Conservation (phyloP, 2,888 invertebrate species). For the Lasius platythorax region DNA sequence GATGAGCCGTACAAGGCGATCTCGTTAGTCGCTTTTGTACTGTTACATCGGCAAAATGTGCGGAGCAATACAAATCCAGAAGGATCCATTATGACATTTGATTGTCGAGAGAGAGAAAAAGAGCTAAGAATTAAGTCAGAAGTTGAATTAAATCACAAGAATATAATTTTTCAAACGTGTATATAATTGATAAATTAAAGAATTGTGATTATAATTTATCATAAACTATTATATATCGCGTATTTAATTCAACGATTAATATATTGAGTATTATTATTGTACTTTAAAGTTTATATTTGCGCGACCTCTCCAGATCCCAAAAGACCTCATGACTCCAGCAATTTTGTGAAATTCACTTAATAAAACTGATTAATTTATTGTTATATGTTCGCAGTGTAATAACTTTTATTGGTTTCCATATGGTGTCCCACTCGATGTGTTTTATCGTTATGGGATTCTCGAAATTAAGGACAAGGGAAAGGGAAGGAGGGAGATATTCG, state of each 20-base stretch:
- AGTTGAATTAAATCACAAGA: not conserved
- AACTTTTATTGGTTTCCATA: conserved; percentile 8
- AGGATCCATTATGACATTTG: not conserved
- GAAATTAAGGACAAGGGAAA: conserved; percentile 14
- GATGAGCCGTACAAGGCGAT: conserved; percentile 48
- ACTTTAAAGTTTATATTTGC: not conserved
- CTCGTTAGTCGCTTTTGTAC: conserved; percentile 40
- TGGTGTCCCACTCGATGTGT: conserved; percentile 6
- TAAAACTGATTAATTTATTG: conserved; percentile 35
- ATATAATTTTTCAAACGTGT: not conserved
- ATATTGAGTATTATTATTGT: not conserved
- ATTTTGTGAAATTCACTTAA: not conserved
- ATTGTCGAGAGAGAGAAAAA: not conserved
- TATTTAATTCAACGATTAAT: not conserved
- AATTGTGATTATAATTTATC: not conserved
- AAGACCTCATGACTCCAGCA: not conserved
- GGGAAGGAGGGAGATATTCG: not conserved
- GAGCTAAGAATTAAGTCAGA: not conserved
- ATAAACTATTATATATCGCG: not conserved
- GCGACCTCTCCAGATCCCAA: not conserved
- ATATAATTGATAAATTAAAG: not conserved
- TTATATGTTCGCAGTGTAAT: not conserved
- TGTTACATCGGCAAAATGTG: conserved; percentile 20
- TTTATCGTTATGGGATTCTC: conserved; percentile 23
- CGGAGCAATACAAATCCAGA: conserved; percentile 22